Evolutionary conservation across 2,797 vertebrate species (phyloP).

Genomic region (Xiphorhynchus erythropygius): DNA sequence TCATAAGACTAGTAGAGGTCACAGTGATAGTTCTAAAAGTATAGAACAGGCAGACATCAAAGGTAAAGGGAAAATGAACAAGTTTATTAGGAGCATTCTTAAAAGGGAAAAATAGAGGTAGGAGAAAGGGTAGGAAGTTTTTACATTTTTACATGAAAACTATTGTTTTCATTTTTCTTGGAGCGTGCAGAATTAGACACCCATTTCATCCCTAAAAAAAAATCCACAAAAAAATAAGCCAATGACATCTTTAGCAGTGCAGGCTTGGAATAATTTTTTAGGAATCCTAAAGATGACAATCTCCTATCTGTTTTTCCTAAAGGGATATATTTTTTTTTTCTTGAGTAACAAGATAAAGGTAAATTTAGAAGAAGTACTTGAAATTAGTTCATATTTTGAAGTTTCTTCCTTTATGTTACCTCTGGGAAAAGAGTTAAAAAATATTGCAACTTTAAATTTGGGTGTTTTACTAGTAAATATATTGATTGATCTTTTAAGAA

Average conservation of each 20-base stretch:
- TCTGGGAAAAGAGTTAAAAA: neutral
- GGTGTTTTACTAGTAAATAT: neutral
- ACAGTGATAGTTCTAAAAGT: neutral
- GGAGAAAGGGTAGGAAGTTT: neutral
- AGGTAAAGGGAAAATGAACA: neutral
- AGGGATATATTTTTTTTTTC: neutral
- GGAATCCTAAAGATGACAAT: neutral
- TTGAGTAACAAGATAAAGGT: neutral
- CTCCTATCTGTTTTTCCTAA: neutral
- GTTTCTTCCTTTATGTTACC: neutral
- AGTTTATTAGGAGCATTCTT: neutral
- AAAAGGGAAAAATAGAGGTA: neutral
- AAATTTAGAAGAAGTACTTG: neutral
- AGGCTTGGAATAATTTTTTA: neutral
- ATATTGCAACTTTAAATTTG: neutral
- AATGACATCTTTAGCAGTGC: neutral
- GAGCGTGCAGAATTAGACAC: fast-evolving
- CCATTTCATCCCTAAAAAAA: neutral
- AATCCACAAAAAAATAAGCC: neutral
- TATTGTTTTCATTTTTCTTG: neutral
- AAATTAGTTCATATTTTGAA: neutral
- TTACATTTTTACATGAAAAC: too few species aligned
- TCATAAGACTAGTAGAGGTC: neutral
- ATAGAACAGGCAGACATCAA: neutral
- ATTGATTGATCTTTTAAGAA: neutral